Evolutionary conservation across 2,797 vertebrate genomes (phyloP), one percentile per base, ranked within the genome.

Genomic region (Astyanax mexicanus): DNA sequence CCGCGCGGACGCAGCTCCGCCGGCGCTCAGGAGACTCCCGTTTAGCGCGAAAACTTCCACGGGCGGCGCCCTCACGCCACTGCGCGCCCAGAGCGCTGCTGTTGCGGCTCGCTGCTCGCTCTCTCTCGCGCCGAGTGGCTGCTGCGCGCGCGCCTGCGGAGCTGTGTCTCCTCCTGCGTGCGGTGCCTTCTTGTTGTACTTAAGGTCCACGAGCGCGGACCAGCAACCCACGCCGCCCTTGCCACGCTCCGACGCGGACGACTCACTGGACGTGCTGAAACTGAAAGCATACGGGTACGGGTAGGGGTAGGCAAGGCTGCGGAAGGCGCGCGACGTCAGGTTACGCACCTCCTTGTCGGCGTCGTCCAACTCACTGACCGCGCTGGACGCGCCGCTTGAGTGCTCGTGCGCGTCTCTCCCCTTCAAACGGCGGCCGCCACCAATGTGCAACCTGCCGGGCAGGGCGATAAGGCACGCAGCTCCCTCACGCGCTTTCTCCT

Each of bases 331-430:
- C 84, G 96, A 94, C 1, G 96, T 98, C 81, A 98, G 92, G 86
- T 88, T 96, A 61, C 97, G 94, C 88, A 99, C 98, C 88, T 99
- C 98, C 75, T 97, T 96, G 89, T 99, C 97, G 0, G 96, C 96
- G 58, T 98, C 98, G 74, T 99, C 97, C 81, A 96, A 90, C 81
- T 99, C 97, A 69, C 98, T 98, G 75, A 97, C 94, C 0, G 93
- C 95, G 37, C 95, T 95, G 88, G 97, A 98, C 61, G 95, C 94
- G 0, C 96, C 95, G 76, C 97, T 98, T 49, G 96, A 96, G 70
- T 91, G 90, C 45, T 92, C 95, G 2, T 88, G 90, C 7, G 93
- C 86, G 83, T 96, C 92, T 80, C 89, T 92, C 1, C 91, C 85
- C 74, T 85, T 89, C 13, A 86, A 29, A 79, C 84, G 92, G 79